Base-by-base conservation (phyloP, 1,140 invertebrate genomes). In the Lordiphosa mommai region DNA sequence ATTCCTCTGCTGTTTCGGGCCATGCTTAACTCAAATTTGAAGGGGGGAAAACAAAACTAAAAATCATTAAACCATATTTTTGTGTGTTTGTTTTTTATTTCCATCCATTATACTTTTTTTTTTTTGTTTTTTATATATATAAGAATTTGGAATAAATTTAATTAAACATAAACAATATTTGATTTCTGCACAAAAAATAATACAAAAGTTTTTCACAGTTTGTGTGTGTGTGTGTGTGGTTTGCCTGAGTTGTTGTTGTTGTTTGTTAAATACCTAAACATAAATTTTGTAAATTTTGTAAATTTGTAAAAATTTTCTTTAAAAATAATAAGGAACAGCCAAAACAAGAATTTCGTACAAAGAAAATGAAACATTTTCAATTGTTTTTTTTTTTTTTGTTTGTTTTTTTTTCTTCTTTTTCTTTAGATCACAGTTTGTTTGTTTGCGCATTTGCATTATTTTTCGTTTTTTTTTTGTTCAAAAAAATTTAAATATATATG, bases 381-480 rank as follows among this genome's bases (percentile, higher is more conserved):
- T 71, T 63, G 65, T 68, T 49, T 56, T 70, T 58, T 73, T 57
- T 38, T 53, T 43, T 64, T 84, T 87, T 77, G 76, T 71, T 79
- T 76, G 69, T 84, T 40, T 41, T 63, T 68, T 68, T 52, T 41
- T 63, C 65, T 68, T 52, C 48, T 68, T 61, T 72, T 55, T 37
- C 48, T 27, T 65, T 68, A 85, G 77, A 87, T 87, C 85, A 87
- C 85, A 87, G 85, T 87, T 87, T 84, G 82, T 76, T 82, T 74
- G 71, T 82, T 27, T 27, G 23, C 23, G 47, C 70, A 76, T 82
- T 82, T 84, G 77, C 77, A 84, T 84, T 84, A 84, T 85, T 84
- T 84, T 85, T 84, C 76, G 66, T 64, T 74, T 53, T 49, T 32
- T 10, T 27, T 34, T 52, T 27, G 13, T 27, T 38, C 34, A 72